These are phyloP conservation scores for Dasyprocta punctata DNA, from an alignment of 2,113 vertebrate species.

Conservation along the genomic window DNA sequence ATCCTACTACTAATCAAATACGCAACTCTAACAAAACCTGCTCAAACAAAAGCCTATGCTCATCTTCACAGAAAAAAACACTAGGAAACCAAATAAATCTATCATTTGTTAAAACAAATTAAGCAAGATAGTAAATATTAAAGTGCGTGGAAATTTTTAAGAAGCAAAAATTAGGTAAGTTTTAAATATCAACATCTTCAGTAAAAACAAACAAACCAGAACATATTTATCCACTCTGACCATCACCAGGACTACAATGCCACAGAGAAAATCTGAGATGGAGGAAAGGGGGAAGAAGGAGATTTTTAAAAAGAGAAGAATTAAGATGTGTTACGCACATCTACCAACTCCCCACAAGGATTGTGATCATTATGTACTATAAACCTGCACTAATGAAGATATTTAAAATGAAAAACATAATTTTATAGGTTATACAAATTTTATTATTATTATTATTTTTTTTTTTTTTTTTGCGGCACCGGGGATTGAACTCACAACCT, in stretches of 20 bases:
- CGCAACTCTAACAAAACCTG: neutral
- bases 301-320: neutral
- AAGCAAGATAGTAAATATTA: conserved; percentile 32
- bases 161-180: conserved; percentile 18
- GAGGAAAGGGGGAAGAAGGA: neutral
- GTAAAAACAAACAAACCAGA: neutral
- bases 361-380: neutral
- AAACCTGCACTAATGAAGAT: neutral
- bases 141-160: conserved; percentile 41
- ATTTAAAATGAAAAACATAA: neutral
- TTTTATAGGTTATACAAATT: neutral
- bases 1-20: neutral
- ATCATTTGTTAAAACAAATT: conserved; percentile 56
- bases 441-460: no score
- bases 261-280: neutral
- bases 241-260: neutral
- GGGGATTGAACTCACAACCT: no score
- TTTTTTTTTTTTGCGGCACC: no score
- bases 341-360: neutral
- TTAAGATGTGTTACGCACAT: neutral
- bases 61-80: conserved; percentile 43
- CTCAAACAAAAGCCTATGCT: neutral
- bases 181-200: conserved; percentile 54
- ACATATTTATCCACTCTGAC: neutral
- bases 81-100: conserved; percentile 38